Conservation (phyloP, 92 coral and sea anemone species). For the Siderastrea siderea region DNA sequence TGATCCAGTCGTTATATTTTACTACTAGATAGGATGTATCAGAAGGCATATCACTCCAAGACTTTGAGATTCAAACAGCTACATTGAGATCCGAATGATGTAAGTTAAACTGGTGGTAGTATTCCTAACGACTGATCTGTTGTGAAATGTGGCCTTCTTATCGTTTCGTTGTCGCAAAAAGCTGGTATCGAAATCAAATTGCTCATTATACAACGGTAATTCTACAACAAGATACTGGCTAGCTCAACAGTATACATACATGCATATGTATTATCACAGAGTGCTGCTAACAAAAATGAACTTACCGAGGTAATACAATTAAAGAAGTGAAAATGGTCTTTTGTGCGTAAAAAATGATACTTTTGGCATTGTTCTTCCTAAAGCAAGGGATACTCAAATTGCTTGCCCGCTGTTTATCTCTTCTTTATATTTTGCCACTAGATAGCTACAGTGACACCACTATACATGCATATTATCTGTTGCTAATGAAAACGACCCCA, state of each 20-base stretch:
- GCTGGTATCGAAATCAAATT: neutral
- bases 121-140: no score
- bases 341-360: no score
- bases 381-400: neutral
- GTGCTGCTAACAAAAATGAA: neutral
- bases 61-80: neutral
- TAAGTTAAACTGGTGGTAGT: no score
- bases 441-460: neutral
- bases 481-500: neutral
- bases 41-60: neutral
- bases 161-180: neutral
- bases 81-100: no score
- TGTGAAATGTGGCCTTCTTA: no score
- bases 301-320: neutral
- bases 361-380: neutral
- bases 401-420: neutral
- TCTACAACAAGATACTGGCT: neutral
- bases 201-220: neutral
- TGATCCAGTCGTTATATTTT: neutral
- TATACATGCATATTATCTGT: neutral
- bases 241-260: no score
- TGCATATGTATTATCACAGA: neutral
- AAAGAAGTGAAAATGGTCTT: neutral
- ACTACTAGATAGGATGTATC: neutral
- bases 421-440: neutral